Percentiles rank a stretch among this genome's conserved stretches.
These are phyloP conservation scores for Sciaenops ocellatus DNA, from an alignment of 2,797 vertebrate genomes.

Conservation along the genomic window DNA sequence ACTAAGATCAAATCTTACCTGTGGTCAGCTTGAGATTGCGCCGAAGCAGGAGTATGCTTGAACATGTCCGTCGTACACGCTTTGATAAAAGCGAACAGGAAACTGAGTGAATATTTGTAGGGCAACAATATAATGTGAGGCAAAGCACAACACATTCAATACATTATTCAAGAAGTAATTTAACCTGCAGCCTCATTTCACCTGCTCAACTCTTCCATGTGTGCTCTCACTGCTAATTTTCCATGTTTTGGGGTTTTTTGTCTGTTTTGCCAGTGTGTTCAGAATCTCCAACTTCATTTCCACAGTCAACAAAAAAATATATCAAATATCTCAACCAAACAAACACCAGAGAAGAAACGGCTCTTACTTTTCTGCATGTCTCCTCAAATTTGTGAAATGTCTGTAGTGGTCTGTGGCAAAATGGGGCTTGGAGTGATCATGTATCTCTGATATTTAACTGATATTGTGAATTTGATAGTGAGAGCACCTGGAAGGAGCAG, in stretches of 20 bases:
- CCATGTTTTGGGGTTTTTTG: not conserved
- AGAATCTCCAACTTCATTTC: not conserved
- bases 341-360: not conserved
- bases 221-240: not conserved
- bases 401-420: not conserved
- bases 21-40: no score
- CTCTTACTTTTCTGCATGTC: not conserved
- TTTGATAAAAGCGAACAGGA: not conserved
- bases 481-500: constrained; percentile 89
- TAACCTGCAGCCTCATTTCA: not conserved
- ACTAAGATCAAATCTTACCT: not conserved
- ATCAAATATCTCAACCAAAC: not conserved
- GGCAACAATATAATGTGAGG: not conserved
- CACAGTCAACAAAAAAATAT: not conserved
- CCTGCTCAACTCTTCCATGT: not conserved
- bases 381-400: not conserved
- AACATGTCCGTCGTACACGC: not conserved
- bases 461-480: constrained; percentile 81
- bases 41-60: not conserved
- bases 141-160: not conserved
- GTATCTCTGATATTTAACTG: not conserved
- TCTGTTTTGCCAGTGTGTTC: not conserved
- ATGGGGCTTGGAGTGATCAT: not conserved
- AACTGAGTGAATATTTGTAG: not conserved
- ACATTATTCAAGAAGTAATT: not conserved